These are phyloP conservation scores for Distichodus sexfasciatus DNA, from an alignment of 2,797 vertebrate species.

Conservation along the genomic window DNA sequence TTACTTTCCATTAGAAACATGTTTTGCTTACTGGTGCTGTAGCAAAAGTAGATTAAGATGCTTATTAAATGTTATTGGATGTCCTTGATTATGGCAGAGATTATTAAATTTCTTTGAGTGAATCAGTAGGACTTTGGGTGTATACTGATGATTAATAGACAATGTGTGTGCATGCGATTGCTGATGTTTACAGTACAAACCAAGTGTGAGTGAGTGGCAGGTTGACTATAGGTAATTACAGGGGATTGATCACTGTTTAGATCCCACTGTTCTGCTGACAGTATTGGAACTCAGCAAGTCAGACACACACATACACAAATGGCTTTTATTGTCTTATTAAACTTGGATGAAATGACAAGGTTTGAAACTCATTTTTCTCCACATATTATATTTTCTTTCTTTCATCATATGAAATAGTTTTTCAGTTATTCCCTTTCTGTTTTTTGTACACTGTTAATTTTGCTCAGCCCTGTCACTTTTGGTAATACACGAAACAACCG, in stretches of 20 bases:
- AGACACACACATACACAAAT: slow-evolving; percentile 32
- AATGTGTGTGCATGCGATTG: slow-evolving; percentile 14
- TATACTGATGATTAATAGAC: background rate
- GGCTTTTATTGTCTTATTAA: slow-evolving; percentile 3
- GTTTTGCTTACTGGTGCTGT: too few relatives aligned
- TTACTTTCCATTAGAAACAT: too few relatives aligned
- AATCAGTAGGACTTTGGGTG: background rate
- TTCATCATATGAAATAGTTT: background rate
- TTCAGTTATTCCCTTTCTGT: slow-evolving; percentile 22
- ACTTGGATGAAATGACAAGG: too few relatives aligned
- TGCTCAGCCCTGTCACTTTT: slow-evolving; percentile 45
- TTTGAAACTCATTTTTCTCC: background rate
- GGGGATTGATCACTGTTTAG: slow-evolving; percentile 65
- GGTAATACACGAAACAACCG: slow-evolving; percentile 43
- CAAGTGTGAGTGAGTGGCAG: slow-evolving; percentile 59
- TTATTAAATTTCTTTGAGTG: background rate
- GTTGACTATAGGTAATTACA: slow-evolving; percentile 63
- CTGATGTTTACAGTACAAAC: slow-evolving; percentile 19
- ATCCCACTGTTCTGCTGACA: slow-evolving; percentile 64
- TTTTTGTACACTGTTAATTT: slow-evolving; percentile 58
- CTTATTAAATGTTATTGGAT: background rate
- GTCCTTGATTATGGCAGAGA: background rate
- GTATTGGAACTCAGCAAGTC: slow-evolving; percentile 48
- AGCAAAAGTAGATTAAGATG: background rate
- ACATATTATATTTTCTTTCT: background rate